Conservation (phyloP, 1,140 invertebrate genomes). For the Psix sp. region DNA sequence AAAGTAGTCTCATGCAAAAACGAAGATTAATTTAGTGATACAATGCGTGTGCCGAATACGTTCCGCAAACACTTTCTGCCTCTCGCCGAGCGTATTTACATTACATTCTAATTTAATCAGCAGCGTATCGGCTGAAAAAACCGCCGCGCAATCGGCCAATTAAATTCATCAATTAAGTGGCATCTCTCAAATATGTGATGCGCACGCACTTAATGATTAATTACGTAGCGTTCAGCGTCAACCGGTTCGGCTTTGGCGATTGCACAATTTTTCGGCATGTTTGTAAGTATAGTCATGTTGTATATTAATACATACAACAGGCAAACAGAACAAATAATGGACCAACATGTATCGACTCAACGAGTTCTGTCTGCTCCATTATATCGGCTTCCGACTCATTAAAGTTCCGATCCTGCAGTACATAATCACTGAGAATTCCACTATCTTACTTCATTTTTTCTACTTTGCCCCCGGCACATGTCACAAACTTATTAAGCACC, state of each 20-base stretch:
- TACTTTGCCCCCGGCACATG: slow-evolving; percentile 31
- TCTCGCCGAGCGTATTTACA: slow-evolving; percentile 21
- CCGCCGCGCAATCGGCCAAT: slow-evolving; percentile 34
- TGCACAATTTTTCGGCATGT: neutral
- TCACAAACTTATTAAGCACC: slow-evolving; percentile 53
- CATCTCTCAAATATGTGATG: slow-evolving; percentile 20
- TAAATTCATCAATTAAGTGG: slow-evolving; percentile 46
- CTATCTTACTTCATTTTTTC: slow-evolving; percentile 45
- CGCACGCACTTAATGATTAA: slow-evolving; percentile 5
- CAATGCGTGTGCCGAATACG: slow-evolving; percentile 58
- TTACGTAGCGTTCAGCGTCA: slow-evolving; percentile 5
- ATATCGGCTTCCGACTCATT: slow-evolving; percentile 58
- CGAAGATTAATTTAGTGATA: slow-evolving; percentile 55
- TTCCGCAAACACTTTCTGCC: slow-evolving; percentile 44
- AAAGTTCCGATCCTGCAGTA: slow-evolving; percentile 53
- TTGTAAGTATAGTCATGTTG: no score
- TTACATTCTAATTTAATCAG: slow-evolving; percentile 52
- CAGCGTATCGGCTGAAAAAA: slow-evolving; percentile 26
- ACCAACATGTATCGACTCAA: slow-evolving; percentile 36
- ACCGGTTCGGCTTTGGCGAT: neutral
- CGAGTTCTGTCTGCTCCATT: slow-evolving; percentile 54
- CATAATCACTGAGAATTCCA: slow-evolving; percentile 53
- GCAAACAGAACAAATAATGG: slow-evolving; percentile 41
- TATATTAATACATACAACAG: slow-evolving; percentile 17
- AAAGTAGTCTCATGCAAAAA: slow-evolving; percentile 59